phyloP scores from a whole-genome alignment of 2,113 vertebrate genomes.

The Diglossa brunneiventris region DNA sequence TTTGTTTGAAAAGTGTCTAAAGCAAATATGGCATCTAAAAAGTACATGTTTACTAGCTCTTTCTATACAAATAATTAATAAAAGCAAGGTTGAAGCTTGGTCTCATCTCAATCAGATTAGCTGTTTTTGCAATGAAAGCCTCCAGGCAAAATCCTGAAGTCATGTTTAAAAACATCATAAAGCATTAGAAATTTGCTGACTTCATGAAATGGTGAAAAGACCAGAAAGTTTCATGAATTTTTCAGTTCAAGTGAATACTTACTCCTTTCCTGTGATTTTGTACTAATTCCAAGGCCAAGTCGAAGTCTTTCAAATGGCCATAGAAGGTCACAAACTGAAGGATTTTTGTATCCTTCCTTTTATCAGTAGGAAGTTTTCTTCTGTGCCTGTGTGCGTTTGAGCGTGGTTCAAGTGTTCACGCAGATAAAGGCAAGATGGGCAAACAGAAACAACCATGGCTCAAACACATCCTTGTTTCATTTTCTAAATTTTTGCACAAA shows the following conservation, averaged over 20 bases:
- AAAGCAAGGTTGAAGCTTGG: not conserved
- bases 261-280: not conserved
- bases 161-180: not conserved
- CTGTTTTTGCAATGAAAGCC: not conserved
- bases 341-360: not conserved
- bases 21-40: not conserved
- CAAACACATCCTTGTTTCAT: not conserved
- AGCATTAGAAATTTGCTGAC: not conserved
- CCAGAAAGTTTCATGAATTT: not conserved
- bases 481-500: not conserved
- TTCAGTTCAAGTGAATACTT: not conserved
- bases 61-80: not conserved
- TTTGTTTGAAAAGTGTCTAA: not conserved
- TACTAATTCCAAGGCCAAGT: not conserved
- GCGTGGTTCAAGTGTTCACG: not conserved
- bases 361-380: not conserved
- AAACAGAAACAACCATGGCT: fast-evolving
- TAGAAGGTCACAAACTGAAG: not conserved
- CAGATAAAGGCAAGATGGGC: not conserved
- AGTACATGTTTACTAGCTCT: not conserved
- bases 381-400: not conserved
- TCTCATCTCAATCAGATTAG: not conserved
- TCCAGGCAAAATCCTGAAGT: not conserved
- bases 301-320: not conserved
- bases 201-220: not conserved